Base-by-base conservation (phyloP, 1,140 invertebrate genomes). In the Drosophila varians region DNA sequence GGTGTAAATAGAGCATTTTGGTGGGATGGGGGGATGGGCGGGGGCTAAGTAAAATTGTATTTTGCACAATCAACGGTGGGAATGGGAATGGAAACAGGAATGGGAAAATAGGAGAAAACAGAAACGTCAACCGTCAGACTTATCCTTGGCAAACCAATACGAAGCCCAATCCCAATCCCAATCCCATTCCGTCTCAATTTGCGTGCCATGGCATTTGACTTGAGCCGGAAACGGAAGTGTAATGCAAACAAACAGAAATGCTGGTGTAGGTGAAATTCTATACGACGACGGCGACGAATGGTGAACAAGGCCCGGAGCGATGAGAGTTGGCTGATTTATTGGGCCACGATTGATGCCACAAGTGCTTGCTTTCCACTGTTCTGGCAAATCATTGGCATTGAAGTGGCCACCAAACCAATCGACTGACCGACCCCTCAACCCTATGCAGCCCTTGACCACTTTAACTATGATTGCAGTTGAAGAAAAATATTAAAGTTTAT, bases 211-310 rank as follows among this genome's bases (percentile, higher is more conserved):
- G 66, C 58, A 49, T 76, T 69, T 45, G 74, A 55, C 74, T 75
- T 72, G 46, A 64, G 53, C 74, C 75, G 74, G 74, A 77, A 73
- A 73, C 60, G 68, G 74, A 77, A 78, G 74, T 77, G 74, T 60
- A 65, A 65, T 65, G 75, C 66, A 77, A 54, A 77, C 74, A 77
- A 46, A 52, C 74, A 61, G 47, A 26, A 42, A 14, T 9, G 16
- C 5, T 66, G 47, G 28, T 38, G 19, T 38, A 26, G 31, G 21
- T 38, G 55, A 16, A 36, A 66, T 23, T 25, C 23, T 12, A 26
- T 42, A 38, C 19, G 28, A 21, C 25, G 55, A 36, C n/a, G n/a
- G 36, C 19, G 58, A 19, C 25, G 58, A 28, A 43, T 5, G 53
- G 3, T 46, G 42, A 31, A 43, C 42, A 12, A 61, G 71, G 61